Percentiles rank a stretch among this genome's conserved stretches.
phyloP scores from a whole-genome alignment of 35 echinoderm and acorn worm genomes.

The Heliocidaris tuberculata region DNA sequence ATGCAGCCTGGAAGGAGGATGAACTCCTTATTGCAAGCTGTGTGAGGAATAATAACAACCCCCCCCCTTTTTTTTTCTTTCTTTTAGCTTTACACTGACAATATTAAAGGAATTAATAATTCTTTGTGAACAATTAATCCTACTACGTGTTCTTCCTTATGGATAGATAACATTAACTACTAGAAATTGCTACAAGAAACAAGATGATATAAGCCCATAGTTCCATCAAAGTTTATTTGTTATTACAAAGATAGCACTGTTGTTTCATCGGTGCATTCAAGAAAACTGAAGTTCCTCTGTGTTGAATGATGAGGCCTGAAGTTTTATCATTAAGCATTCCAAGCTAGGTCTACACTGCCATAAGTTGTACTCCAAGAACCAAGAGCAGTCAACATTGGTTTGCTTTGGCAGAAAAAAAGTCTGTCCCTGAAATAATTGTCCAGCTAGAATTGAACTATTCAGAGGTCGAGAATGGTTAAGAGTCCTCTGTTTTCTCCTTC shows the following conservation, averaged over 20 bases:
- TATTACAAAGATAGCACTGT: not conserved
- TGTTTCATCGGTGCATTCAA: not conserved
- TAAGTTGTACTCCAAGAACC: not conserved
- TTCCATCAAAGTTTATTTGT: too few species aligned
- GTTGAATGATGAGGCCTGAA: not conserved
- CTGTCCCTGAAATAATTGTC: not conserved
- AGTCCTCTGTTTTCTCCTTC: constrained; percentile 37
- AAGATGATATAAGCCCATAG: too few species aligned
- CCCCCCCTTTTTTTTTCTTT: too few species aligned
- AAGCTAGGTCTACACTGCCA: not conserved
- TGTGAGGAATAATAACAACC: too few species aligned
- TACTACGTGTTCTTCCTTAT: too few species aligned
- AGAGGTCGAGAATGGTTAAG: not conserved
- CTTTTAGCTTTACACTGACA: too few species aligned
- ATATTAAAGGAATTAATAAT: too few species aligned
- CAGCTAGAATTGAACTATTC: not conserved
- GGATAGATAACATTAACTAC: too few species aligned
- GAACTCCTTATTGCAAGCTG: too few species aligned
- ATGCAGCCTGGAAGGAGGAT: too few species aligned
- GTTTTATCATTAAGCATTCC: not conserved
- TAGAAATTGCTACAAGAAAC: too few species aligned
- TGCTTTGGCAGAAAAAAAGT: not conserved
- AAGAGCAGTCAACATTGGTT: not conserved
- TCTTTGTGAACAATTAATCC: too few species aligned
- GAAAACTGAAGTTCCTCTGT: not conserved